Evolutionary conservation across 2,888 invertebrate genomes (phyloP).

Genomic region (Artemia sinica): DNA sequence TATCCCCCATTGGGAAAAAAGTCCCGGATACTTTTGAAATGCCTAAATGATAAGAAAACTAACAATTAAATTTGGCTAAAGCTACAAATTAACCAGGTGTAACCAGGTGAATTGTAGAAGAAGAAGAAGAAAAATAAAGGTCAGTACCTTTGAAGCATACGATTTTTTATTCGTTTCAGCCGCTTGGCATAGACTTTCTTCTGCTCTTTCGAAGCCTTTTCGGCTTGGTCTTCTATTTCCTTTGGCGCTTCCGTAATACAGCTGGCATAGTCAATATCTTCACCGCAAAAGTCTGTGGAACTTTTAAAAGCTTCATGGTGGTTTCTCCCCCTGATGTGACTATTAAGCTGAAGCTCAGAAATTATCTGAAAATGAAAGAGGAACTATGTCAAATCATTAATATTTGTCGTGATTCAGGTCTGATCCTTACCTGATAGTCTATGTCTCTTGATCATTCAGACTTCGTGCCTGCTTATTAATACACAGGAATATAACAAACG

Average conservation of each 20-base stretch:
- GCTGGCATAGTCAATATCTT: slow-evolving; percentile 25
- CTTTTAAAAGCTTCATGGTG: slow-evolving; percentile 49
- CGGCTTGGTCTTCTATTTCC: background rate
- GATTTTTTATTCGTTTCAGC: background rate
- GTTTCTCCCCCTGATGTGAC: slow-evolving; percentile 48
- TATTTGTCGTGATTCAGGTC: too few relatives aligned
- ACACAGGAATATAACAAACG: too few relatives aligned
- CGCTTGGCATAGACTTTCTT: slow-evolving; percentile 3
- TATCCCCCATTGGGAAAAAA: too few relatives aligned
- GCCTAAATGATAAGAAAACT: too few relatives aligned
- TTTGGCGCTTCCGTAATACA: background rate
- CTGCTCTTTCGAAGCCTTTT: background rate
- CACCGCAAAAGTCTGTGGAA: slow-evolving; percentile 23
- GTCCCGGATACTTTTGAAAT: too few relatives aligned
- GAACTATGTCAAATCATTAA: slow-evolving; percentile 6
- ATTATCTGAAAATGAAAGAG: background rate
- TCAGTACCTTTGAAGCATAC: background rate
- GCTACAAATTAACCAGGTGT: too few relatives aligned
- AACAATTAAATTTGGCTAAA: too few relatives aligned
- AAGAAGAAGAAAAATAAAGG: too few relatives aligned
- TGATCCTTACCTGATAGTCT: too few relatives aligned
- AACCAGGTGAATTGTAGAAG: too few relatives aligned
- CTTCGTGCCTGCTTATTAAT: too few relatives aligned
- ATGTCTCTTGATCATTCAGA: too few relatives aligned
- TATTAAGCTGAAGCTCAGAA: slow-evolving; percentile 35